These are phyloP conservation scores for Rutilus rutilus DNA, from an alignment of 2,113 vertebrate genomes.

Conservation along the genomic window DNA sequence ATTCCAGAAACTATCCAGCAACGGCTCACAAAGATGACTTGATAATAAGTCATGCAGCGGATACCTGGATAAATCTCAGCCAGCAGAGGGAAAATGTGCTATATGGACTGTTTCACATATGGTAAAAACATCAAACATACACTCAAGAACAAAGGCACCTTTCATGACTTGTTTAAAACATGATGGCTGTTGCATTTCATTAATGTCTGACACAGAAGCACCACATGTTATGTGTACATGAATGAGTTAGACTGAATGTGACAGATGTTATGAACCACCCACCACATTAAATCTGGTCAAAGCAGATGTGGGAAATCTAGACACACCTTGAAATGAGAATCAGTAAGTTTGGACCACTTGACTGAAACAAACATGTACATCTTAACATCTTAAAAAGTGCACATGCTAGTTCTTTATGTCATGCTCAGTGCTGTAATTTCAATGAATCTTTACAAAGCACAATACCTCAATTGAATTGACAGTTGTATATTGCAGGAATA, in stretches of 20 bases:
- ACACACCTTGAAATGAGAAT: conserved; percentile 32
- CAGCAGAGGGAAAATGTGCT: conserved; percentile 51
- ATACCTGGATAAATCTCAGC: conserved; percentile 44
- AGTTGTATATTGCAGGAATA: too few species aligned
- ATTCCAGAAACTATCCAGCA: conserved; percentile 37
- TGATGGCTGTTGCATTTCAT: conserved; percentile 20
- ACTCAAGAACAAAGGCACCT: conserved; percentile 59
- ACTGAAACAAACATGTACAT: conserved; percentile 12
- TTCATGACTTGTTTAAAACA: conserved; percentile 49
- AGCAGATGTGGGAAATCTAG: conserved; percentile 34
- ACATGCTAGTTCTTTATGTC: neutral
- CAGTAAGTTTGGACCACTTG: neutral
- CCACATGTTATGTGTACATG: neutral
- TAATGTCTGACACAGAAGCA: conserved; percentile 9
- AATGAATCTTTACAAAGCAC: neutral
- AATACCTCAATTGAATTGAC: neutral
- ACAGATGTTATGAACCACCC: conserved; percentile 15
- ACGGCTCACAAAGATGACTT: conserved; percentile 14
- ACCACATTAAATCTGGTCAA: conserved; percentile 8
- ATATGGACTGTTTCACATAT: conserved; percentile 51
- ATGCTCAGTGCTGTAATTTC: neutral
- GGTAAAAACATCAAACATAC: conserved; percentile 58
- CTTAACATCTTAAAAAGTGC: neutral
- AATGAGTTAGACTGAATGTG: conserved; percentile 21
- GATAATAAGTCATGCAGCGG: conserved; percentile 36